Percentiles rank a stretch among this genome's conserved stretches.
Evolutionary conservation across 2,113 vertebrate species (phyloP).

Genomic region (Archocentrus centrarchus): DNA sequence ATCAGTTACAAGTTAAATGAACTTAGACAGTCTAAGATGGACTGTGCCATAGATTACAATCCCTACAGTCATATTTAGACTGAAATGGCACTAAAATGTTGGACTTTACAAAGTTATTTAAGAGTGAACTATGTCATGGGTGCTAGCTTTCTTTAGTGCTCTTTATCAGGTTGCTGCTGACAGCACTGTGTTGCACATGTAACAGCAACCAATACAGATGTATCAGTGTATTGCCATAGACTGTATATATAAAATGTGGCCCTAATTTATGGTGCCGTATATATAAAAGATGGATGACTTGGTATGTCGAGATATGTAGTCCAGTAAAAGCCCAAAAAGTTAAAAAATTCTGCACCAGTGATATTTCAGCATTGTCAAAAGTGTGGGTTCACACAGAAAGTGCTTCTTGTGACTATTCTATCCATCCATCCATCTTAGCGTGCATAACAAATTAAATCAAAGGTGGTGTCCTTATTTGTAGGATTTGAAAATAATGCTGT

Average conservation of each 20-base stretch:
- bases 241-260: no score
- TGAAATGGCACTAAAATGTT: not conserved
- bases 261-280: no score
- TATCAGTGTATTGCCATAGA: no score
- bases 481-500: not conserved
- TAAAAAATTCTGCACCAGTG: not conserved
- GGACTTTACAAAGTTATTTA: no score
- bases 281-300: not conserved
- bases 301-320: not conserved
- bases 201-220: no score
- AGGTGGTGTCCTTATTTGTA: not conserved
- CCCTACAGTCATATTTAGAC: fast-evolving
- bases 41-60: not conserved
- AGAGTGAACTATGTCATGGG: no score
- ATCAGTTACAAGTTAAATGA: not conserved
- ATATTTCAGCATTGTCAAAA: not conserved
- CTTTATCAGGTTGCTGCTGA: no score
- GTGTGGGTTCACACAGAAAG: not conserved
- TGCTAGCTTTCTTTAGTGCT: no score
- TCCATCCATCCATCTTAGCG: not conserved
- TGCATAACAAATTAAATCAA: not conserved
- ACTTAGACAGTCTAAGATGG: no score
- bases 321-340: not conserved
- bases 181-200: no score
- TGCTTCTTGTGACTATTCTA: not conserved